Evolutionary conservation across 64 coral and sea anemone species (phyloP).

Genomic region (Actinia tenebrosa): DNA sequence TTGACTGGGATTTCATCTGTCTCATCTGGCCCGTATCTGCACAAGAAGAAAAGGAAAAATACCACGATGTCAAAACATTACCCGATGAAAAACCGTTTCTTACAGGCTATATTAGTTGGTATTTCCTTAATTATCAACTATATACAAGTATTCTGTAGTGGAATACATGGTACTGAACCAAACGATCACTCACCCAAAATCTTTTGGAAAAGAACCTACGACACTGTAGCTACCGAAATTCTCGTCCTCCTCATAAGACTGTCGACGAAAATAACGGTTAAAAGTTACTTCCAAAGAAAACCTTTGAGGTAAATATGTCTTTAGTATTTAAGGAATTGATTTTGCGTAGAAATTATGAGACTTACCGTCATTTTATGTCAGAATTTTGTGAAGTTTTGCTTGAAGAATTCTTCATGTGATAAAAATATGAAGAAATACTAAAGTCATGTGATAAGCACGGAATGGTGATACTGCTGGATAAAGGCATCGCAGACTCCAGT

Average conservation of each 20-base stretch:
- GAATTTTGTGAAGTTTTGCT: background rate
- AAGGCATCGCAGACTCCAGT: background rate
- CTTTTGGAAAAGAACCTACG: conserved; percentile 95
- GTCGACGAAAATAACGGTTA: background rate
- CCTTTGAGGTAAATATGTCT: background rate
- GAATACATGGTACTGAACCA: background rate
- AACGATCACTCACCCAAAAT: conserved; percentile 78
- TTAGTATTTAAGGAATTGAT: background rate
- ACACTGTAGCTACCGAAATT: conserved; percentile 98
- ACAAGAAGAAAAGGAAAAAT: background rate
- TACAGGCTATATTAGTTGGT: background rate
- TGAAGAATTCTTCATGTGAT: background rate
- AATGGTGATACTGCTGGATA: background rate
- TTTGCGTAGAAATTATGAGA: background rate
- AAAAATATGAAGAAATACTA: conserved; percentile 3
- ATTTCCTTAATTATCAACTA: background rate
- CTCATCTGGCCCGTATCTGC: conserved; percentile 92
- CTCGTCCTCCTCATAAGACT: conserved; percentile 96
- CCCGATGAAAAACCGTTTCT: background rate
- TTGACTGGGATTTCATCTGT: conserved; percentile 66
- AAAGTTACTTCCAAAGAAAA: background rate
- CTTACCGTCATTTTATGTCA: background rate
- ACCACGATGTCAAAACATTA: background rate
- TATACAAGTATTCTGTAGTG: background rate
- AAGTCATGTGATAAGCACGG: conserved; percentile 14